These are phyloP conservation scores for Tragelaphus imberbis DNA, from an alignment of 2,113 vertebrate genomes.

Conservation along the genomic window DNA sequence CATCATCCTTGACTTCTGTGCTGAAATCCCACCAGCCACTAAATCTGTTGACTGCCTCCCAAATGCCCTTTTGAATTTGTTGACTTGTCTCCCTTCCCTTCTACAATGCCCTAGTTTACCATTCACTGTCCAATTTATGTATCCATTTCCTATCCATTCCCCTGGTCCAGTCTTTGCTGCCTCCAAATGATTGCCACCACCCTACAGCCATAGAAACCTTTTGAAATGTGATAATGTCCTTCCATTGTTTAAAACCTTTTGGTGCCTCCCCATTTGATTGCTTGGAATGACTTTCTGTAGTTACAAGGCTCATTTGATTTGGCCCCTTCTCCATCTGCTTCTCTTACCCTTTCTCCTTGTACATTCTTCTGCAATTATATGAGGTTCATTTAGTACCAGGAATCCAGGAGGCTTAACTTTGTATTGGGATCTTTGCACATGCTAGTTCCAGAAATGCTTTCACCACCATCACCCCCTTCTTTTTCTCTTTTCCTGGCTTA, in stretches of 20 bases:
- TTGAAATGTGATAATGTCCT: neutral
- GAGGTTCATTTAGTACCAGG: neutral
- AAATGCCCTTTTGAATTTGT: neutral
- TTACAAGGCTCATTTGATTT: neutral
- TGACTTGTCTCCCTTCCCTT: neutral
- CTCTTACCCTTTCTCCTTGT: neutral
- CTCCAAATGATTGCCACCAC: neutral
- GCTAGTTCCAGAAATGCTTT: neutral
- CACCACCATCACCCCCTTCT: neutral
- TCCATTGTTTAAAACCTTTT: neutral
- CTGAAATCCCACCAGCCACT: neutral
- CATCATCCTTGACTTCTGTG: neutral
- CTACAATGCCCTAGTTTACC: neutral
- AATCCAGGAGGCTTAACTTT: neutral
- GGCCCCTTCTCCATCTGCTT: neutral
- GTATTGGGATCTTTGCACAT: neutral
- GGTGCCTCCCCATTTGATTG: neutral
- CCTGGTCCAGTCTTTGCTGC: neutral
- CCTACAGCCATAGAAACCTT: neutral
- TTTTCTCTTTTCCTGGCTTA: neutral
- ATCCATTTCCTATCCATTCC: neutral
- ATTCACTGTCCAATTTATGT: neutral
- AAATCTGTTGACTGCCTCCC: neutral
- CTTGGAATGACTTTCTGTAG: neutral
- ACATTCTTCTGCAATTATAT: neutral